These are phyloP conservation scores for Plecturocebus donacophilus DNA, from an alignment of 2,113 vertebrate species.

Conservation along the genomic window DNA sequence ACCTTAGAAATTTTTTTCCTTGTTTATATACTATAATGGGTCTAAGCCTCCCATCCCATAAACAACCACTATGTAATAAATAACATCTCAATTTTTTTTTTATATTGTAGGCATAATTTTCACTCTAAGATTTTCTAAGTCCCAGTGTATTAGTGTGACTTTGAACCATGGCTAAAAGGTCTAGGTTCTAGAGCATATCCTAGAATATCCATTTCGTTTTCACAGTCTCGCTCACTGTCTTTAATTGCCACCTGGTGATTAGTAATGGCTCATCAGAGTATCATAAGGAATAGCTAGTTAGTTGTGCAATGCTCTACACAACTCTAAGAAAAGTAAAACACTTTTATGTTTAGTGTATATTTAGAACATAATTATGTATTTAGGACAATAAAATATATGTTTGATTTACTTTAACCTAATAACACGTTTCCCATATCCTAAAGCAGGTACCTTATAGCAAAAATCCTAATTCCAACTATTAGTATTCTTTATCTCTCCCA, in stretches of 20 bases:
- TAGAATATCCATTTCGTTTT: neutral
- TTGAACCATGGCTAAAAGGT: neutral
- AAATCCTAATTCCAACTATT: neutral
- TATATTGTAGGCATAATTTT: neutral
- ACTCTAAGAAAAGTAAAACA: neutral
- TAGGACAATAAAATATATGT: neutral
- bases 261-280: neutral
- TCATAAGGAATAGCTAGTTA: neutral
- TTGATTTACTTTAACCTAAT: neutral
- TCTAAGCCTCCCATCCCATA: neutral
- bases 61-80: neutral
- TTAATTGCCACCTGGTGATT: slow-evolving; percentile 17
- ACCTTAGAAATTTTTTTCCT: neutral
- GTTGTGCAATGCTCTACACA: neutral
- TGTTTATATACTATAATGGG: neutral
- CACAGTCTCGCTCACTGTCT: neutral
- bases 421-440: neutral
- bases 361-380: neutral
- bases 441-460: neutral
- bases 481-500: neutral
- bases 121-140: neutral
- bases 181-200: neutral
- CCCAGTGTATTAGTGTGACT: neutral
- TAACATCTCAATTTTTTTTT: neutral
- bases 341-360: neutral